A percentile compares a stretch with the other conserved stretches of the same genome.
These are phyloP conservation scores for Eurystomus gularis DNA, from an alignment of 2,113 vertebrate species.

Conservation along the genomic window DNA sequence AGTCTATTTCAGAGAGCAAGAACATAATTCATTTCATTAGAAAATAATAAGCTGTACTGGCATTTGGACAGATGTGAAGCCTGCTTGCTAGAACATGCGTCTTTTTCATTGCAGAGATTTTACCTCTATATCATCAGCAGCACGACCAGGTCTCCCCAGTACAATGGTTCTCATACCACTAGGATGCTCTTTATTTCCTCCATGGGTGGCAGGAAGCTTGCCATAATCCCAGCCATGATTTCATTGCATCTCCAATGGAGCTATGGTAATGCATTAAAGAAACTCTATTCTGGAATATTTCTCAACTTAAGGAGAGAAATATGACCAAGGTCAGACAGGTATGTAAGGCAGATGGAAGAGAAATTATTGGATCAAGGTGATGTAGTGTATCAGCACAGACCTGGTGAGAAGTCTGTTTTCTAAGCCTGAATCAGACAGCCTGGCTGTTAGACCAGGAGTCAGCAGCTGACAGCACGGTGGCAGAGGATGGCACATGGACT, in stretches of 20 bases:
- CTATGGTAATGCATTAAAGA: not conserved
- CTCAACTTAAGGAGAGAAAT: not conserved
- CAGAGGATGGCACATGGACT: not conserved
- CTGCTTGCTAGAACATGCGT: not conserved
- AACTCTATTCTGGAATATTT: not conserved
- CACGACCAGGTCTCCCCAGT: not conserved
- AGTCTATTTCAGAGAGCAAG: not conserved
- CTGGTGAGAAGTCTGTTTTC: not conserved
- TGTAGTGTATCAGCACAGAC: not conserved
- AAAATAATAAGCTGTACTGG: not conserved
- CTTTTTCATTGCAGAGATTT: not conserved
- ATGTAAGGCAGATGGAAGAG: not conserved
- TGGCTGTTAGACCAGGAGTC: not conserved
- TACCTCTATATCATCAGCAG: not conserved
- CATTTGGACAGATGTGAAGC: not conserved
- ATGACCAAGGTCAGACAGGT: not conserved
- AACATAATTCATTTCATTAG: slow-evolving; percentile 37
- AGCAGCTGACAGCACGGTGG: not conserved
- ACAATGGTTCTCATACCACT: not conserved
- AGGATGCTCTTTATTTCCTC: not conserved
- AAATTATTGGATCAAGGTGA: not conserved
- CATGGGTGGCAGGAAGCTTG: not conserved
- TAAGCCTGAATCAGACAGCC: not conserved
- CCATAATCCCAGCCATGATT: not conserved
- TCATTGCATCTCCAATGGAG: not conserved